Evolutionary conservation across 2,888 invertebrate genomes (phyloP).

Genomic region (Pristionchus fissidentatus): DNA sequence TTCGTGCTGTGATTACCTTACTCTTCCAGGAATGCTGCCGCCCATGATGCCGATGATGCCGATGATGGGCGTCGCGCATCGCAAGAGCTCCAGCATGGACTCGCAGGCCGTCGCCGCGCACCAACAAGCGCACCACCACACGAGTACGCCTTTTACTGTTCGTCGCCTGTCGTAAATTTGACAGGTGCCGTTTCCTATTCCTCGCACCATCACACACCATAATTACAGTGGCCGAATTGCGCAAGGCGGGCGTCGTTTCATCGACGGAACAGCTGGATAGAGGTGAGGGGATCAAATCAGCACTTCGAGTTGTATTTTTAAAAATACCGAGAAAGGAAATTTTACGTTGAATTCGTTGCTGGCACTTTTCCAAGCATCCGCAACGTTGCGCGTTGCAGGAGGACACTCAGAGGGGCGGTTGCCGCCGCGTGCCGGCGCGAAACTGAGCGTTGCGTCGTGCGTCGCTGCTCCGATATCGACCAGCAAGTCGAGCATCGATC

Average conservation of each 20-base stretch:
- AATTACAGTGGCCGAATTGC: constrained; percentile 44
- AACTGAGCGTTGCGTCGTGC: constrained; percentile 60
- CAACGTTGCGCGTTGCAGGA: not conserved
- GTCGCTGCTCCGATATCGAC: constrained; percentile 58
- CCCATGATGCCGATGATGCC: constrained; percentile 37
- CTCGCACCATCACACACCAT: no score
- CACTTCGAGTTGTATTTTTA: not conserved
- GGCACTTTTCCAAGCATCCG: not conserved
- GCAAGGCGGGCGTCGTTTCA: constrained; percentile 51
- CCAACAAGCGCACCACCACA: constrained; percentile 26
- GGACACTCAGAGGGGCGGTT: constrained; percentile 16
- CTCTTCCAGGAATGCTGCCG: constrained; percentile 23
- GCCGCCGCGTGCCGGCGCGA: constrained; percentile 30
- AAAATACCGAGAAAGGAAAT: not conserved
- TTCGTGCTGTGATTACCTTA: constrained; percentile 25
- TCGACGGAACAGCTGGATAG: constrained; percentile 70
- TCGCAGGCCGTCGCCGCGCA: constrained; percentile 69
- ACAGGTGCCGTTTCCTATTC: constrained; percentile 17
- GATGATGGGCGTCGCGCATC: constrained; percentile 58
- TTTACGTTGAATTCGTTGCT: no score
- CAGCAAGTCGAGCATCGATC: constrained; percentile 63
- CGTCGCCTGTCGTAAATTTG: not conserved
- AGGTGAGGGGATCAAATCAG: constrained; percentile 5
- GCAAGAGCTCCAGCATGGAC: constrained; percentile 75
- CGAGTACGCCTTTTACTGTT: constrained; percentile 14